Evolutionary conservation across 2,888 invertebrate species (phyloP).

Genomic region (Plagiodera versicolora): DNA sequence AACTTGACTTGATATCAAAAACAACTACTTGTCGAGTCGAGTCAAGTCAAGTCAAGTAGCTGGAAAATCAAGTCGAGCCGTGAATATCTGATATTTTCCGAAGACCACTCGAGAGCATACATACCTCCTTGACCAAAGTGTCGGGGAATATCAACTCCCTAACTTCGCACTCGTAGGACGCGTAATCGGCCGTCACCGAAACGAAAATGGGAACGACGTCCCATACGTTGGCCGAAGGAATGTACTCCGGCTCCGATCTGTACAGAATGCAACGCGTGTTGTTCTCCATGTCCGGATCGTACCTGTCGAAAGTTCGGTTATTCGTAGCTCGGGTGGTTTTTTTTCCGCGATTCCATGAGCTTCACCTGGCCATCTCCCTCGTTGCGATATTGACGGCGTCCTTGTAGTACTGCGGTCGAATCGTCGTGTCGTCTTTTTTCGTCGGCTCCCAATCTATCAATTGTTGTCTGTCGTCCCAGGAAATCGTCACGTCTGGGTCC

Average conservation of each 20-base stretch:
- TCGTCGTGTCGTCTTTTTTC: not conserved
- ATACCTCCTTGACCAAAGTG: constrained; percentile 61
- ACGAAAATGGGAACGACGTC: constrained; percentile 9
- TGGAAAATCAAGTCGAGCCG: too few species aligned
- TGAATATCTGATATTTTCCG: too few species aligned
- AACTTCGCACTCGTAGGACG: constrained; percentile 56
- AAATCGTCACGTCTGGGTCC: constrained; percentile 33
- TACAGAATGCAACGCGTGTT: constrained; percentile 9
- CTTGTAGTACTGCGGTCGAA: not conserved
- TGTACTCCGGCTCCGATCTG: constrained; percentile 13
- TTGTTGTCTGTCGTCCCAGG: constrained; percentile 56
- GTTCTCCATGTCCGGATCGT: not conserved
- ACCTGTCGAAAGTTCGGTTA: not conserved
- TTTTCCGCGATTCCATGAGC: too few species aligned
- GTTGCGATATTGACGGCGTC: constrained; percentile 3
- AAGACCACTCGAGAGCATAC: too few species aligned
- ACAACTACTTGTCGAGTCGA: too few species aligned
- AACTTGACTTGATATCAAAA: too few species aligned
- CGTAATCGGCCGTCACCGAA: constrained; percentile 54
- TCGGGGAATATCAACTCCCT: constrained; percentile 56
- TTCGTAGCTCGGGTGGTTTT: not conserved
- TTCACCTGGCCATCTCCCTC: constrained; percentile 1
- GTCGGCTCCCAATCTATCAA: constrained; percentile 45
- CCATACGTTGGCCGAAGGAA: constrained; percentile 5
- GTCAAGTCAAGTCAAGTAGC: too few species aligned